Conservation (phyloP, 2,113 vertebrate genomes). For the Nerophis lumbriciformis region DNA sequence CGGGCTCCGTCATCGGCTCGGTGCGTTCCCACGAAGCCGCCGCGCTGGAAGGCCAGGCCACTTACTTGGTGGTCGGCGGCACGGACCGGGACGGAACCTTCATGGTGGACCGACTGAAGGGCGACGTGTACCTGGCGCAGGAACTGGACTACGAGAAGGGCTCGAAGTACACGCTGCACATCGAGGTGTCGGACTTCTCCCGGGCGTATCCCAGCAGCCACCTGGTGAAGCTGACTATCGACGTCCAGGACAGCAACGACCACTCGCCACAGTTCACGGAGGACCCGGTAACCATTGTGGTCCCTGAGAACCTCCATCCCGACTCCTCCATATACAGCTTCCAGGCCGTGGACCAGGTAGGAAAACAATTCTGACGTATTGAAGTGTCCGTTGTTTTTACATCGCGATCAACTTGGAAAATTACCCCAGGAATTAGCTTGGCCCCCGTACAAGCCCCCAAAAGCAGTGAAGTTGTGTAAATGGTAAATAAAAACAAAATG, state of each 20-base stretch:
- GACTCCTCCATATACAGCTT: constrained; percentile 84
- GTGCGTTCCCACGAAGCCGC: constrained; percentile 54
- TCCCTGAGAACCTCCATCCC: constrained; percentile 76
- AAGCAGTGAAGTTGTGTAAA: no score
- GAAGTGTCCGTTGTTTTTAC: no score
- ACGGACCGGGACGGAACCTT: constrained; percentile 83
- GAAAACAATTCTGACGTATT: neutral
- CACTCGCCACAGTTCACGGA: constrained; percentile 84
- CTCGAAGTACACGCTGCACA: constrained; percentile 76
- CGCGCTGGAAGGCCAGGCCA: constrained; percentile 66
- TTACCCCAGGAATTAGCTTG: no score
- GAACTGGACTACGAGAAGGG: constrained; percentile 89
- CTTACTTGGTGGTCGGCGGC: constrained; percentile 83
- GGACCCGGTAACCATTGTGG: constrained; percentile 86
- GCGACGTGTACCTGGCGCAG: constrained; percentile 81
- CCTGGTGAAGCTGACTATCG: constrained; percentile 83
- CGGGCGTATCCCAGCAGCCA: constrained; percentile 76
- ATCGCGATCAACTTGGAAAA: no score
- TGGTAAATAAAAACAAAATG: no score
- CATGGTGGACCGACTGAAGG: constrained; percentile 82
- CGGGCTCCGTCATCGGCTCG: constrained; percentile 85
- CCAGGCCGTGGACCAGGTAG: constrained; percentile 79
- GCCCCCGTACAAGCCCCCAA: no score
- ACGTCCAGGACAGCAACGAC: constrained; percentile 89
- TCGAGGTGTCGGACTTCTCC: constrained; percentile 80